A percentile compares a stretch with the other conserved stretches of the same genome.
phyloP scores from a whole-genome alignment of 2,797 vertebrate species.

The Parotocinclus haroldoi region DNA sequence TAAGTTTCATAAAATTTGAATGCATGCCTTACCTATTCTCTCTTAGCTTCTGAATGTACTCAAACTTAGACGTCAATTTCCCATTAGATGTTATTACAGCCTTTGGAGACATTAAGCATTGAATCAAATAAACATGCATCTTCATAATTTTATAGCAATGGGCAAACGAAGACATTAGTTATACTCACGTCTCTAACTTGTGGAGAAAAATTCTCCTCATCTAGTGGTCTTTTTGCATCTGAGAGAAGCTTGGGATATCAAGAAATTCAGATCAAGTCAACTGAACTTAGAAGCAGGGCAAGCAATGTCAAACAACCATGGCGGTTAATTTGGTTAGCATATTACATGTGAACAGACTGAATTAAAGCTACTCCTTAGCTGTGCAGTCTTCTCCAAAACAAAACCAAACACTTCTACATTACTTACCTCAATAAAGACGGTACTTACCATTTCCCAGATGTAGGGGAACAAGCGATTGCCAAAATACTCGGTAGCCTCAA shows the following conservation, averaged over 20 bases:
- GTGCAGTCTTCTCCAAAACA: constrained; percentile 45
- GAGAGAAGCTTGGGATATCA: constrained; percentile 69
- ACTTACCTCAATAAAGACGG: not conserved
- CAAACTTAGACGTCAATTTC: constrained; percentile 86
- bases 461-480: constrained; percentile 92
- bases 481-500: constrained; percentile 95
- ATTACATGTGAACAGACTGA: not conserved
- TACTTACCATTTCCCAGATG: constrained; percentile 96
- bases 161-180: too few species aligned
- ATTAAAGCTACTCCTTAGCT: not conserved
- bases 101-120: constrained; percentile 58
- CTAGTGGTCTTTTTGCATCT: constrained; percentile 82
- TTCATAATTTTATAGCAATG: too few species aligned
- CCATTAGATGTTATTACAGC: constrained; percentile 95
- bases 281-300: not conserved
- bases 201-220: constrained; percentile 83
- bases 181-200: constrained; percentile 91
- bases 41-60: constrained; percentile 91
- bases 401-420: constrained; percentile 18
- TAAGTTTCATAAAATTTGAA: too few species aligned
- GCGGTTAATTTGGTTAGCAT: not conserved
- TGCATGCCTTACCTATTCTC: constrained; percentile 77
- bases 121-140: not conserved
- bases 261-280: not conserved
- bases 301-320: not conserved